These are phyloP conservation scores for Halcyon malimbica DNA, from an alignment of 2,113 vertebrate genomes.

Conservation along the genomic window DNA sequence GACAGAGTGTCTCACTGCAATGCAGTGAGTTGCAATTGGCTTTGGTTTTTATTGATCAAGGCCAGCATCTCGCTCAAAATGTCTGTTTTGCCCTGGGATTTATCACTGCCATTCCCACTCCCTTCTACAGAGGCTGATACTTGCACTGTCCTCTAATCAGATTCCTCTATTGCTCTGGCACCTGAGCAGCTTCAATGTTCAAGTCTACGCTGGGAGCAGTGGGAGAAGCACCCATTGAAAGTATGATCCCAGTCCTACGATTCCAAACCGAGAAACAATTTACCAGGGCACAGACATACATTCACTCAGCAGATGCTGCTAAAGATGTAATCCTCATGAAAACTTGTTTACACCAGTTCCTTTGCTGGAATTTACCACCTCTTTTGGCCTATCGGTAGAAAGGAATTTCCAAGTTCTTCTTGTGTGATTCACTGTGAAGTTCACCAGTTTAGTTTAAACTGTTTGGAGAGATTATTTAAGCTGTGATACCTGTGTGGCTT, in stretches of 20 bases:
- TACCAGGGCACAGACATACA: not conserved
- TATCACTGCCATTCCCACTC: not conserved
- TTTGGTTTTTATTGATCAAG: not conserved
- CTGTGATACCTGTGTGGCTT: not conserved
- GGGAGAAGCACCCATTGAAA: not conserved
- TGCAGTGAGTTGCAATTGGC: not conserved
- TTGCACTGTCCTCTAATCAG: not conserved
- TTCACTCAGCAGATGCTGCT: not conserved
- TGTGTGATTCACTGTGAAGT: not conserved
- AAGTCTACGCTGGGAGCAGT: not conserved
- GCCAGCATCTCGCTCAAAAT: not conserved
- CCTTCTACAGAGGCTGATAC: not conserved
- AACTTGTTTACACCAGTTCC: not conserved
- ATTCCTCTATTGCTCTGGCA: not conserved
- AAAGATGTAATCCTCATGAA: not conserved
- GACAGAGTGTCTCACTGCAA: not conserved
- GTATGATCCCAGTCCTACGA: not conserved
- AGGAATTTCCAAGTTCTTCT: not conserved
- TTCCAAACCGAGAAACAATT: not conserved
- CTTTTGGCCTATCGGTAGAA: not conserved
- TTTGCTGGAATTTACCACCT: not conserved
- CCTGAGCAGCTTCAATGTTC: not conserved
- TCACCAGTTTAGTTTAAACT: not conserved
- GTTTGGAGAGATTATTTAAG: not conserved
- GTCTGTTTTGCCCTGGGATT: not conserved